Conservation (phyloP, 2,113 vertebrate species). For the Tor tambroides region DNA sequence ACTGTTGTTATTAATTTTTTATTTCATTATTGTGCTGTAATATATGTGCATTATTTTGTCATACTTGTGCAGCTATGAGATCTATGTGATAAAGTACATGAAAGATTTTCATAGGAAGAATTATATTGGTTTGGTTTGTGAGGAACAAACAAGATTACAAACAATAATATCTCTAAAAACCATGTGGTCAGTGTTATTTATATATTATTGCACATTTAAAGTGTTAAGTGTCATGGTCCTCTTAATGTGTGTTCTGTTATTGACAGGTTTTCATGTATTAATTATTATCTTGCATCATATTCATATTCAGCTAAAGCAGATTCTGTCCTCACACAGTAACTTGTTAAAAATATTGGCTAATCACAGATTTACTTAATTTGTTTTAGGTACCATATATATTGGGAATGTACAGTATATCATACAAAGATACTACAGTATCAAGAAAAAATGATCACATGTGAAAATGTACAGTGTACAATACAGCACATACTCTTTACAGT, state of each 20-base stretch:
- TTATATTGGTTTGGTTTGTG: neutral
- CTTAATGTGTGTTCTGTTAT: neutral
- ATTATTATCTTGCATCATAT: neutral
- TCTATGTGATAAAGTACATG: neutral
- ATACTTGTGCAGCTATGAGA: neutral
- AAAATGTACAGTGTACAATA: conserved; percentile 15
- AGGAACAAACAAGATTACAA: neutral
- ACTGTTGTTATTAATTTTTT: neutral
- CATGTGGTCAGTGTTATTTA: neutral
- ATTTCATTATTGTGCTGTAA: neutral
- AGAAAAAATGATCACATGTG: neutral
- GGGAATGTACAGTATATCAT: neutral
- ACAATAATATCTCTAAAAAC: neutral
- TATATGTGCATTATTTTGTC: neutral
- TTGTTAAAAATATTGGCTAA: no score
- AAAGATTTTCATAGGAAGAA: neutral
- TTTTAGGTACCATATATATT: neutral
- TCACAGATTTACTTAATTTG: neutral
- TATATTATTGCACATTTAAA: neutral
- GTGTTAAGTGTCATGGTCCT: neutral
- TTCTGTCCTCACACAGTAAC: no score
- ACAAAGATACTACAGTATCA: neutral
- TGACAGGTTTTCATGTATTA: neutral
- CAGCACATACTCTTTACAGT: neutral
- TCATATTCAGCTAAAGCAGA: neutral